Base-by-base conservation (phyloP, 1,140 invertebrate species). In the Thaumetopoea pityocampa region DNA sequence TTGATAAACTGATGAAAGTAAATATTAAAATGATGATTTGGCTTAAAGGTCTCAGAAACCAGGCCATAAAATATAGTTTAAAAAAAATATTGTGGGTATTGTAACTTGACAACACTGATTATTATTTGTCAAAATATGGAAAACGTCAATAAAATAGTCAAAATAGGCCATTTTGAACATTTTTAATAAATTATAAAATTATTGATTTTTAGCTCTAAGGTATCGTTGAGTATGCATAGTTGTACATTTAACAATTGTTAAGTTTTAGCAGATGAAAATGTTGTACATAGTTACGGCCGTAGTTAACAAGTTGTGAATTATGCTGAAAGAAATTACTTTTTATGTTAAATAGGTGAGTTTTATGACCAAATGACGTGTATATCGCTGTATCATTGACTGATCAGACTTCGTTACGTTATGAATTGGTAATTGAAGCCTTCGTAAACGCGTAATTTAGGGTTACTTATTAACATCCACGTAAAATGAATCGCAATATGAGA, bases 301-400 rank as follows among this genome's bases (percentile, higher is more conserved):
- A 51, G 36, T 50, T 40, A 55, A 51, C 50, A 47, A 57, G 53
- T 69, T 69, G 52, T 58, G 53, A 62, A 56, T 66, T 50, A 59
- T 41, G 45, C 50, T 69, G 54, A 55, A 64, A 67, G 43, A 54
- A 48, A 15, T 45, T 34, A 24, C 44, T 30, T 38, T 52, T 51
- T 9, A 48, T 40, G 57, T 62, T 57, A 40, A 51, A 18, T 52
- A 24, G 60, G 67, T 71, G 58, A 76, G 62, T 71, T 73, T 72
- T 67, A 66, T 51, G 56, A 66, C 49, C 44, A 62, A 61, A 65
- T 77, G 67, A 77, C 72, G 69, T 77, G 67, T 76, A 65, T 70
- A 52, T 58, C 23, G 44, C 37, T 29, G 32, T 32, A 41, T 29
- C 30, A 24, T 35, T 24, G 5, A 17, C 15, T 15, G 17, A n/a